A percentile compares a stretch with the other conserved stretches of the same genome.
Evolutionary conservation across 1,140 invertebrate genomes (phyloP).

Genomic region (Chironomus striatipennis): DNA sequence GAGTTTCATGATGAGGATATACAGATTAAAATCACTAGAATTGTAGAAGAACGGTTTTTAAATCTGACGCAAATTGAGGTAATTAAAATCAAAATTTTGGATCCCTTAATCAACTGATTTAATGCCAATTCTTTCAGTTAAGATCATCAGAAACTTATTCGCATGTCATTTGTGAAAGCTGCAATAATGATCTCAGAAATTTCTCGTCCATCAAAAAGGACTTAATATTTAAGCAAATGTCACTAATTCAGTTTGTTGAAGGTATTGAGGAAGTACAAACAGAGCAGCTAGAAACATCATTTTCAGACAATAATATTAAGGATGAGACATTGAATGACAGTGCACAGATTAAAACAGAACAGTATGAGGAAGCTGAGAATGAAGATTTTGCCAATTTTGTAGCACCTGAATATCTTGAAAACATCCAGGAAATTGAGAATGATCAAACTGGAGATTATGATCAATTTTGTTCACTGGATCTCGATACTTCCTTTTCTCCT

Average conservation of each 20-base stretch:
- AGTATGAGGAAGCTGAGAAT: not conserved
- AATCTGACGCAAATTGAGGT: not conserved
- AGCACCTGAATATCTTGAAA: not conserved
- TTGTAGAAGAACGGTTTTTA: not conserved
- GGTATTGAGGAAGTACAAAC: not conserved
- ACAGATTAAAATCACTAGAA: not conserved
- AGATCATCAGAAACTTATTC: not conserved
- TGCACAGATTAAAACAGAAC: not conserved
- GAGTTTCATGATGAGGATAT: not conserved
- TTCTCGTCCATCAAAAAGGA: not conserved
- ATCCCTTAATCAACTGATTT: not conserved
- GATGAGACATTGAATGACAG: not conserved
- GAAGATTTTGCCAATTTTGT: constrained; percentile 1
- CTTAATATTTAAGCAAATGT: not conserved
- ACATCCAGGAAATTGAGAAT: not conserved
- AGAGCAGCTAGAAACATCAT: not conserved
- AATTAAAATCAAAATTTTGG: not conserved
- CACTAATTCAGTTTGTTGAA: not conserved
- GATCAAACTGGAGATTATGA: not conserved
- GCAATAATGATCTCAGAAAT: not conserved
- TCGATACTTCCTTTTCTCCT: not conserved
- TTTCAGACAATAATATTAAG: not conserved
- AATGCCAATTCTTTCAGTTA: not conserved
- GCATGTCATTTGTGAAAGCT: not conserved
- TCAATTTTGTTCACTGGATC: not conserved